These are phyloP conservation scores for Otis tarda DNA, from an alignment of 2,113 vertebrate genomes.

Conservation along the genomic window DNA sequence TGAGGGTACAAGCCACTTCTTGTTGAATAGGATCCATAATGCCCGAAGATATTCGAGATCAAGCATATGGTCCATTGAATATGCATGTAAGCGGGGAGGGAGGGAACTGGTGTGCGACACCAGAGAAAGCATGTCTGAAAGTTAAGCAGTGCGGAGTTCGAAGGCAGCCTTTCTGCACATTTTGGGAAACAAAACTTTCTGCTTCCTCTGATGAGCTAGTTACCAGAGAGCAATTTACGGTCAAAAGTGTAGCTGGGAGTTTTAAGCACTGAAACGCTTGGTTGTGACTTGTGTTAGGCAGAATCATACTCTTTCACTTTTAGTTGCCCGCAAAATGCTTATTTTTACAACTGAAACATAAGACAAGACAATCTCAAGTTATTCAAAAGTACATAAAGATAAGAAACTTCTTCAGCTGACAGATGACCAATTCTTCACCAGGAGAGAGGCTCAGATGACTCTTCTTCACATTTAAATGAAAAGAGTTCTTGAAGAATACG, in stretches of 20 bases:
- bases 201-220: neutral
- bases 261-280: neutral
- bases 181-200: neutral
- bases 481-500: constrained; percentile 19
- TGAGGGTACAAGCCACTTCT: constrained; percentile 40
- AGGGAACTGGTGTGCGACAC: neutral
- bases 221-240: neutral
- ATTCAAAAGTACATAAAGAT: neutral
- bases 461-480: constrained; percentile 53
- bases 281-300: neutral
- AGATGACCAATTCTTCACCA: constrained; percentile 1
- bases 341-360: neutral
- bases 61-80: constrained; percentile 64
- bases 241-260: neutral
- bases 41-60: constrained; percentile 47
- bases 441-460: neutral
- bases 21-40: constrained; percentile 59
- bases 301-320: neutral
- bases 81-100: neutral
- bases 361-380: neutral
- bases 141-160: neutral
- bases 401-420: constrained; percentile 34
- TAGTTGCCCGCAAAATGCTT: neutral
- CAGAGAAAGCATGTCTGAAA: neutral
- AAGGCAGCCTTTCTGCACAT: neutral